Base-by-base conservation (phyloP, 2,113 vertebrate genomes). In the Trochalopteron elliotii region DNA sequence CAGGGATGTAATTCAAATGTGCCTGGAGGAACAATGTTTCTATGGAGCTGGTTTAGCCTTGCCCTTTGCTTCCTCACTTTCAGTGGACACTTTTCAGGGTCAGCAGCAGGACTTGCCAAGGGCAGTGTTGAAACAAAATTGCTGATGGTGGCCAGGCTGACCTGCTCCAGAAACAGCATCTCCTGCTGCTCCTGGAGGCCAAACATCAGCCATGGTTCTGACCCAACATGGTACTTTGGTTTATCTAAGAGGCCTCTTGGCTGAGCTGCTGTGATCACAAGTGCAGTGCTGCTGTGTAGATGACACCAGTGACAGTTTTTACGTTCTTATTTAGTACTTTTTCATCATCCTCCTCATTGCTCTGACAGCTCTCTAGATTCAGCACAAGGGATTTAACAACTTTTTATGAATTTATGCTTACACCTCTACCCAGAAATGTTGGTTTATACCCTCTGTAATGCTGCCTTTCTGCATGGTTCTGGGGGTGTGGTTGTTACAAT, bases 161-260 rank as follows among this genome's bases (percentile, higher is more conserved):
- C 0, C 0, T 61, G 59, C 20, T 81, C 47, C 31, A 24, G 59
- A 25, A 87, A 18, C 40, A 71, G 22, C 64, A 25, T 47, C 57
- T 90, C 13, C 40, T 64, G 24, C 47, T 92, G 63, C 16, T 57
- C 4, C 27, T 63, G 63, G 37, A 65, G 59, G 13, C 11, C 10
- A 40, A 74, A 15, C 25, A 16, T 8, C 1, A 9, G 45, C 10
- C 10, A 4, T 50, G 83, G 2, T 47, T 81, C 87, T 67, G 27
- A 33, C 39, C 52, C 30, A 56, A 0, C 6, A 1, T 3, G 8
- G 25, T 27, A 2, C 45, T 91, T 53, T 14, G n/a, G 40, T 12
- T 59, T 69, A 5, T 35, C 25, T 23, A 1, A 64, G 28, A 27
- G 39, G 31, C 33, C 33, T 81, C 37, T 77, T 65, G 49, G 10